These are phyloP conservation scores for Indicator maculatus DNA, from an alignment of 2,113 vertebrate genomes.

Conservation along the genomic window DNA sequence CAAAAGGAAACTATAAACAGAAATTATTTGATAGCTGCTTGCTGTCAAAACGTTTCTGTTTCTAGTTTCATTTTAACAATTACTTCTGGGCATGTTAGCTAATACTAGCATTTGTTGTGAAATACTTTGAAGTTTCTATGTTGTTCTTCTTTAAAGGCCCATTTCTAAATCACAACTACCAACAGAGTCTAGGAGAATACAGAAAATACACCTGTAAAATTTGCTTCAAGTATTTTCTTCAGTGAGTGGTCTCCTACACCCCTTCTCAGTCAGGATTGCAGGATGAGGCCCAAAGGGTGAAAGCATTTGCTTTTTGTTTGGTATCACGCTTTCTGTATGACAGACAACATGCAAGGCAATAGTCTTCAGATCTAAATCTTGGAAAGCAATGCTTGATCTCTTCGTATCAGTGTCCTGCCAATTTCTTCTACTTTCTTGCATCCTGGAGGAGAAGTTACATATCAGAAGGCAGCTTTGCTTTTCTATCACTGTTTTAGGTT, in stretches of 20 bases:
- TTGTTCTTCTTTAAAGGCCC: slow-evolving; percentile 3
- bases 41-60: slow-evolving; percentile 64
- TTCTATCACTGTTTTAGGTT: background rate
- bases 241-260: background rate
- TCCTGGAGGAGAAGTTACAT: slow-evolving; percentile 65
- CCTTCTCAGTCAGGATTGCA: background rate
- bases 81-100: slow-evolving; percentile 62
- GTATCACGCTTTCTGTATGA: slow-evolving; percentile 18
- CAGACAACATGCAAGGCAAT: slow-evolving; percentile 28
- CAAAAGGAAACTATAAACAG: background rate
- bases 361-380: slow-evolving; percentile 76
- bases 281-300: background rate
- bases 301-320: slow-evolving; percentile 22
- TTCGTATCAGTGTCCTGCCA: slow-evolving; percentile 76
- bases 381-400: slow-evolving; percentile 63
- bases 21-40: slow-evolving; percentile 6
- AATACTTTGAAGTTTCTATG: slow-evolving; percentile 48
- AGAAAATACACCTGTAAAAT: background rate
- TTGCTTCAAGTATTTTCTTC: background rate
- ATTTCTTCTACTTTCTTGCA: slow-evolving; percentile 80
- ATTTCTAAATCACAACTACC: background rate
- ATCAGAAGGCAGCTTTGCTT: slow-evolving; percentile 35
- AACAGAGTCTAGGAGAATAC: background rate
- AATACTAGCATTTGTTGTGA: slow-evolving; percentile 40
- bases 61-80: slow-evolving; percentile 67